Evolutionary conservation across 1,140 invertebrate genomes (phyloP).

Genomic region (Diachasmimorpha longicaudata): DNA sequence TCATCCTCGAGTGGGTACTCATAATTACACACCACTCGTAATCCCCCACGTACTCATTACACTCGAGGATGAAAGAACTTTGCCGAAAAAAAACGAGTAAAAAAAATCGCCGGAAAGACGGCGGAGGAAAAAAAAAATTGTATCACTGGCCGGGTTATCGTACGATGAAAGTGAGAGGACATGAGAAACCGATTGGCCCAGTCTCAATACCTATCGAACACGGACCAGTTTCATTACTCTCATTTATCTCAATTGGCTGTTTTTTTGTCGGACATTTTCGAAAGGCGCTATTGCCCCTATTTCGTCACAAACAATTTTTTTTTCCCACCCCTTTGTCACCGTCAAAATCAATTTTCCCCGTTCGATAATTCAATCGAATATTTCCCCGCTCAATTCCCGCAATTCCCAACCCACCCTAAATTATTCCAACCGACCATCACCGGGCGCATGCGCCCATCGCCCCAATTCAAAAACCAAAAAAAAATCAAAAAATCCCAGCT

Average conservation of each 20-base stretch:
- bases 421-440: not conserved
- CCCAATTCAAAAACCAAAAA: not conserved
- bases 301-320: not conserved
- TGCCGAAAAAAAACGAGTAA: not conserved
- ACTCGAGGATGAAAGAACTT: not conserved
- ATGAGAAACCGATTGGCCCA: conserved; percentile 4
- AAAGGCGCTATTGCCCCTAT: not conserved
- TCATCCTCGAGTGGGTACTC: not conserved
- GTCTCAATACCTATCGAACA: not conserved
- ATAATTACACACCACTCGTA: not conserved
- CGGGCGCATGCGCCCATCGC: not conserved
- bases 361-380: not conserved
- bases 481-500: not conserved
- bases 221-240: conserved; percentile 9
- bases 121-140: conserved; percentile 34
- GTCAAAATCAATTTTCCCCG: not conserved
- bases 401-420: not conserved
- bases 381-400: not conserved
- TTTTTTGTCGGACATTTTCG: conserved; percentile 3
- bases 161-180: conserved; percentile 57
- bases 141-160: conserved; percentile 47
- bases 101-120: not conserved
- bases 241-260: conserved; percentile 1
- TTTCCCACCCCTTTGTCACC: not conserved
- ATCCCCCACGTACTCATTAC: not conserved